A percentile compares a stretch with the other conserved stretches of the same genome.
Conservation (phyloP, 2,797 vertebrate genomes). For the Tragelaphus oryx region DNA sequence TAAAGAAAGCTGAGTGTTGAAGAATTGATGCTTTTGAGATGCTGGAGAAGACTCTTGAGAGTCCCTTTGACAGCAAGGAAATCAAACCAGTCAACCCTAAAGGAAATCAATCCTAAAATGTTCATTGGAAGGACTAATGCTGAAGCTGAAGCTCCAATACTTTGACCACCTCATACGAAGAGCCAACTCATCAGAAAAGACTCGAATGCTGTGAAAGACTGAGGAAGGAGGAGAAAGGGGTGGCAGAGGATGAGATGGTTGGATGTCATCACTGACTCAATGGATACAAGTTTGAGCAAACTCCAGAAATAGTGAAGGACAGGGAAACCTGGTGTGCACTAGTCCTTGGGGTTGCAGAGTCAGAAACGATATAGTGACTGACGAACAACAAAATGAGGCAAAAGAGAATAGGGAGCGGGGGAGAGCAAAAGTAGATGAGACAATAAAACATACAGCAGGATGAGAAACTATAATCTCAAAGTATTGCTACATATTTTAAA, state of each 20-base stretch:
- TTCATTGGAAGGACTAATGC: not conserved
- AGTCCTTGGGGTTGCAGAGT: not conserved
- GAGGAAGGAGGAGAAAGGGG: not conserved
- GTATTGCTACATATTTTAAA: not conserved
- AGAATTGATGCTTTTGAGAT: not conserved
- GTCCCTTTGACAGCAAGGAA: not conserved
- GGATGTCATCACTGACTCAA: not conserved
- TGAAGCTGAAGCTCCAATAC: not conserved
- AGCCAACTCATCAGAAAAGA: not conserved
- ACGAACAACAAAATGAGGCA: not conserved
- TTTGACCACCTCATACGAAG: not conserved
- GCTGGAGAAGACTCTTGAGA: not conserved
- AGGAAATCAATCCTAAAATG: not conserved
- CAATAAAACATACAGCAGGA: not conserved
- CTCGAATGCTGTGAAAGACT: not conserved
- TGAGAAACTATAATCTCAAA: not conserved
- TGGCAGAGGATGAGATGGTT: not conserved
- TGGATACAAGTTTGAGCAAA: not conserved
- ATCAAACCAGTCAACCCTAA: not conserved
- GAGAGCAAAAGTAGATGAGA: not conserved
- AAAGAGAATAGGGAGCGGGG: fast-evolving
- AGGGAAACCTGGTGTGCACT: not conserved
- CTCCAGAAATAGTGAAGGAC: not conserved
- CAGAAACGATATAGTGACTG: not conserved
- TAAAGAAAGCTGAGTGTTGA: not conserved